Evolutionary conservation across 1,140 invertebrate species (phyloP).

Genomic region (Tetragnatha versicolor): DNA sequence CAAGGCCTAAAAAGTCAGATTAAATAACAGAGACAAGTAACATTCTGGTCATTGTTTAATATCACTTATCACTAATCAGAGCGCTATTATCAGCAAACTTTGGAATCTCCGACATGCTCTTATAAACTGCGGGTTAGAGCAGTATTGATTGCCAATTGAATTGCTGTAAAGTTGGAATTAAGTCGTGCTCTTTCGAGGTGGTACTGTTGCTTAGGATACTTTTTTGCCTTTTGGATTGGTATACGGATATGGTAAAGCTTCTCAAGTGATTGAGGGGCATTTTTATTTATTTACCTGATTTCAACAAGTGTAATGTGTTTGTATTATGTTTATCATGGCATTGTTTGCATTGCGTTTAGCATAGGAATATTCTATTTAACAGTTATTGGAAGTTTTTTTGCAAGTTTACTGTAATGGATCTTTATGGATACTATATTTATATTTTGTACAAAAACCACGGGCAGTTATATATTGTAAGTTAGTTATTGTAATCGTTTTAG

Average conservation of each 20-base stretch:
- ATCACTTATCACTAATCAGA: conserved; percentile 34
- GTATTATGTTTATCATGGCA: not conserved
- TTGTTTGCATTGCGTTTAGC: too few relatives aligned
- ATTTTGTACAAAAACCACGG: too few relatives aligned
- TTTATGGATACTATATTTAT: too few relatives aligned
- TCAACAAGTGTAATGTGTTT: not conserved
- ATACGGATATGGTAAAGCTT: conserved; percentile 17
- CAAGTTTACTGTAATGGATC: too few relatives aligned
- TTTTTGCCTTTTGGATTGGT: conserved; percentile 3
- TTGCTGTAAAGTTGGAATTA: not conserved
- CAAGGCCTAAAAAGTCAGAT: conserved; percentile 25
- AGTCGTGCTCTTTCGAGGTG: too few relatives aligned
- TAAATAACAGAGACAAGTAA: conserved; percentile 15
- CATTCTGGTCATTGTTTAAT: conserved; percentile 38
- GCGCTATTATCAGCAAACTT: conserved; percentile 41
- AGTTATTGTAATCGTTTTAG: too few relatives aligned
- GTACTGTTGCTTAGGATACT: not conserved
- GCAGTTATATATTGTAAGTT: too few relatives aligned
- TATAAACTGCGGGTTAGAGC: conserved; percentile 13
- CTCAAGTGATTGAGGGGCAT: not conserved
- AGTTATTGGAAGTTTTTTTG: too few relatives aligned
- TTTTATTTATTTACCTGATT: too few relatives aligned
- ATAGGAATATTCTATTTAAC: too few relatives aligned
- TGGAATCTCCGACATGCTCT: conserved; percentile 23
- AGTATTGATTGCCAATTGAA: not conserved